Base-by-base conservation (phyloP, 2,888 invertebrate genomes). In the Frankliniella fusca region DNA sequence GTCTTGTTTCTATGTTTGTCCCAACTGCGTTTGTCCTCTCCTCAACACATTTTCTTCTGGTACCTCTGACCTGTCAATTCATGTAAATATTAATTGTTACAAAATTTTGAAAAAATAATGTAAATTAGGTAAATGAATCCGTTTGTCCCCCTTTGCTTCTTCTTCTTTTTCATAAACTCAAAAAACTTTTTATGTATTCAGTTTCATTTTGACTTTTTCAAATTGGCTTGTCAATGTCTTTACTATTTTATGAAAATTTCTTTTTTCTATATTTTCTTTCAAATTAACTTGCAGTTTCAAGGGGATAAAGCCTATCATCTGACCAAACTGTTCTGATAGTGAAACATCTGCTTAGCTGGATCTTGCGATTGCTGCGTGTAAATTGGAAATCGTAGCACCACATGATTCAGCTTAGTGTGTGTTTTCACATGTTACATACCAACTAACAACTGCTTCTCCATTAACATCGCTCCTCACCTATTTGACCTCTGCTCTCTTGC, bases 341-440 rank as follows among this genome's bases (percentile, higher is more conserved):
- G 80, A 81, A 82, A 81, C 81, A 70, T 27, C 70, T 76, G 70
- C 70, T 76, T 76, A 88, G 91, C 89, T 91, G 90, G 88, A 90
- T 92, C 88, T 85, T 90, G 90, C 88, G 89, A 88, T 90, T 89
- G 90, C 89, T 90, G 90, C 91, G 91, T 89, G 87, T 86, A 83
- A 86, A 85, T 87, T 85, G 84, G 86, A 85, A 85, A 84, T 88
- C 91, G 91, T 92, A 92, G 92, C 92, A 92, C 92, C 92, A 92
- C 92, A 92, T 91, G 91, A 92, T 92, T 92, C 92, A 92, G 92
- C 92, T 92, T 91, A 89, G 70, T 76, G 70, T 76, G 70, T 76
- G 70, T n/a, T 11, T 76, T 12, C 27, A 27, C 70, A 76, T 27
- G 27, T 76, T 76, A 76, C 70, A 76, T 10, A 27, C 80, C 83